Base-by-base conservation (phyloP, 2,113 vertebrate genomes). In the Isichthys henryi region DNA sequence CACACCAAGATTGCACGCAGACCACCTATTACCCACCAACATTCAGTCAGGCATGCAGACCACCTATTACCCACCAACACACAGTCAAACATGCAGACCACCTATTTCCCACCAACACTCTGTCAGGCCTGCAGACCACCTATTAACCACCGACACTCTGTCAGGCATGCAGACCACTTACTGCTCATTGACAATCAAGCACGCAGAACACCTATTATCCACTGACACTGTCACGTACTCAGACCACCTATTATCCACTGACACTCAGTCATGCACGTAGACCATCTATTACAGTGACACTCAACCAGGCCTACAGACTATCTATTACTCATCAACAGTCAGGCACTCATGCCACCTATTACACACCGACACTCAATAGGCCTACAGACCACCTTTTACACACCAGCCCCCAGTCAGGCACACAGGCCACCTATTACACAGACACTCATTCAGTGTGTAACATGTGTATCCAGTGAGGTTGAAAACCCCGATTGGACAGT, bases 1-100 rank as follows among this genome's bases (percentile, higher is more conserved):
- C 87, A 91, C 35, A 53, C 88, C 77, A n/a, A 53, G 74, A 58
- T 52, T 58, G 23, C 70, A 77, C 39, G 9, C 35, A 77, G 74
- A 82, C 27, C 39, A 46, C 80, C 39, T n/a, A 52, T 52, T 27
- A 77, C 84, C 17, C 46, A 86, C 15, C 6, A 0, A 86, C 3
- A 86, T n/a, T 86, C 48, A 5, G n/a, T 48, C 49, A 50, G 3
- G n/a, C 83, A 49, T 1, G 19, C 83, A 82, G 15, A 82, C 77
- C 27, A 70, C n/a, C 66, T 11, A 70, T 70, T 70, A 3, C 85
- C 17, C 49, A 53, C 31, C 10, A 2, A 56, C 49, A 35, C 85
- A 11, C 62, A 1, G 3, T 35, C 5, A 53, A 0, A 1, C 43
- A 49, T 0, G 31, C n/a, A 35, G 6, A 45, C 13, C 77, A 70